Evolutionary conservation across 2,113 vertebrate genomes (phyloP).

Genomic region (Gambusia affinis): DNA sequence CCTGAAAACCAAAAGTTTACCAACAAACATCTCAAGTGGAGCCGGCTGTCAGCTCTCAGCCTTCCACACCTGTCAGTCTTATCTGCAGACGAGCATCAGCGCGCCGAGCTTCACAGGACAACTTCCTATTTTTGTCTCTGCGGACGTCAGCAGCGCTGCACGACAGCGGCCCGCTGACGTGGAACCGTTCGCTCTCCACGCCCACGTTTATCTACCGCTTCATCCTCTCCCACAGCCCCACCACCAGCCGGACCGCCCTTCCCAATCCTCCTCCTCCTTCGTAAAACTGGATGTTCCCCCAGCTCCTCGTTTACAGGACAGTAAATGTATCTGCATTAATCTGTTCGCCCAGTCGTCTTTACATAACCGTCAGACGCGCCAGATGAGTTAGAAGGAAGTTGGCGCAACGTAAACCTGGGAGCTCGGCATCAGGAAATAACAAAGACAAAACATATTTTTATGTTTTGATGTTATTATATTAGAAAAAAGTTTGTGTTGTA

Average conservation of each 20-base stretch:
- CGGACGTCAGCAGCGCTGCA: constrained; percentile 64
- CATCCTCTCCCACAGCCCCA: background rate
- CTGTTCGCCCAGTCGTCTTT: background rate
- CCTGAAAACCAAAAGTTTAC: constrained; percentile 36
- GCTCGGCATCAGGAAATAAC: background rate
- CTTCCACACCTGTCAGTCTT: constrained; percentile 62
- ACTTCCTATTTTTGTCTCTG: constrained; percentile 66
- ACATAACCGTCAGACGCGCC: constrained; percentile 13
- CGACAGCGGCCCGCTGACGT: constrained; percentile 59
- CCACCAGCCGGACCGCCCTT: constrained; percentile 10
- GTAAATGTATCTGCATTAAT: constrained; percentile 17
- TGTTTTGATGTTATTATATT: background rate
- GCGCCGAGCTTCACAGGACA: constrained; percentile 50
- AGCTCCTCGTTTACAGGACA: constrained; percentile 16
- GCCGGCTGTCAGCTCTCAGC: constrained; percentile 22
- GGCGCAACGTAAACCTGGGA: too few species aligned
- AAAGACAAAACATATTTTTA: background rate
- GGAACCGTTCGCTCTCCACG: constrained; percentile 52
- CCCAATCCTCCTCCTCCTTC: constrained; percentile 8
- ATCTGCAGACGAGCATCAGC: constrained; percentile 54
- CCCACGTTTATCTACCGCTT: constrained; percentile 20
- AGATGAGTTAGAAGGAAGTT: constrained; percentile 10
- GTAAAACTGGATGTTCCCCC: constrained; percentile 38
- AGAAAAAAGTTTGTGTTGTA: background rate
- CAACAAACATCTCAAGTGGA: constrained; percentile 22